Conservation (phyloP, 2,888 invertebrate species). For the Dexiosoma caninum region DNA sequence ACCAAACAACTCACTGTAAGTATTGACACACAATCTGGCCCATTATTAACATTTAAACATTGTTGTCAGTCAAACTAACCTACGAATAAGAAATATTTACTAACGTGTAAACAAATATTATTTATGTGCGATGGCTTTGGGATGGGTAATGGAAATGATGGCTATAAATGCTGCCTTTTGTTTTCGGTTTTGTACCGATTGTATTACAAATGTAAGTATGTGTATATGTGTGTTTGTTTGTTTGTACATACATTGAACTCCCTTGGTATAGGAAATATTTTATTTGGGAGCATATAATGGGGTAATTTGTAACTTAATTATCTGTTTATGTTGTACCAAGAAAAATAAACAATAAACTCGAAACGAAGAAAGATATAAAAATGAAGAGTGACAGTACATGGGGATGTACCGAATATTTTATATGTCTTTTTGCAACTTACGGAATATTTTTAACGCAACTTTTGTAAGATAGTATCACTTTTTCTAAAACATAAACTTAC, state of each 20-base stretch:
- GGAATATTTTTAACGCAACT: too few relatives aligned
- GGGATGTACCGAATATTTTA: neutral
- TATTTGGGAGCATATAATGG: neutral
- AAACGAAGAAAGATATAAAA: too few relatives aligned
- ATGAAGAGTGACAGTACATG: too few relatives aligned
- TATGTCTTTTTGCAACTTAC: too few relatives aligned
- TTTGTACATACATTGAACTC: neutral
- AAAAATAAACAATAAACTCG: too few relatives aligned
- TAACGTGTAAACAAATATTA: neutral
- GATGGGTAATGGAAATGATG: neutral
- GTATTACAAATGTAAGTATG: neutral
- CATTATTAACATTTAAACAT: neutral
- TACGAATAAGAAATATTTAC: too few relatives aligned
- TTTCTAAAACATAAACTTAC: too few relatives aligned
- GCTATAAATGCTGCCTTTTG: neutral
- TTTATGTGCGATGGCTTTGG: neutral
- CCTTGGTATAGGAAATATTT: neutral
- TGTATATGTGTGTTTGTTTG: too few relatives aligned
- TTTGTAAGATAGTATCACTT: too few relatives aligned
- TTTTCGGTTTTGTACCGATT: neutral
- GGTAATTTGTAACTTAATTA: neutral
- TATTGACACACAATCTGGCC: neutral
- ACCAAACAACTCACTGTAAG: slow-evolving; percentile 75
- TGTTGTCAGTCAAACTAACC: neutral
- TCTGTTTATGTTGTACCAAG: neutral